Conservation (phyloP, 2,888 invertebrate species). For the Cistogaster globosa region DNA sequence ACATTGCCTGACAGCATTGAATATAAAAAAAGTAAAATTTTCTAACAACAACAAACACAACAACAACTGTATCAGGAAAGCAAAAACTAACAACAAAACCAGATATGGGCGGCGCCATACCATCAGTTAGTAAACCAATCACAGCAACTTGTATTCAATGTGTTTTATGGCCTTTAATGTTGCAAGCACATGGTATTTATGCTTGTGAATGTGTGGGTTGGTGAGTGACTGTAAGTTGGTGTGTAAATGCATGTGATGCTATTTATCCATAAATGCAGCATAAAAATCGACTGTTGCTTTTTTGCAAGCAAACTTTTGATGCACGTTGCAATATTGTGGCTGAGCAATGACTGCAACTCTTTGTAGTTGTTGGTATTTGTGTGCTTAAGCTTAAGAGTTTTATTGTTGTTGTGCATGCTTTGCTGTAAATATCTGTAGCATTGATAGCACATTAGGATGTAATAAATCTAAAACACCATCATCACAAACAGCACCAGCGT, state of each 20-base stretch:
- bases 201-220: neutral
- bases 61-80: constrained; percentile 47
- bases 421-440: constrained; percentile 65
- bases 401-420: constrained; percentile 33
- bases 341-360: constrained; percentile 50
- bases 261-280: constrained; percentile 72
- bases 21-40: constrained; percentile 45
- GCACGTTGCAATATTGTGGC: constrained; percentile 58
- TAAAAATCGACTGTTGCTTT: constrained; percentile 48
- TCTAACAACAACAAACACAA: constrained; percentile 47
- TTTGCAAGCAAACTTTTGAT: constrained; percentile 38
- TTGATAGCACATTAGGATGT: constrained; percentile 71
- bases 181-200: constrained; percentile 63
- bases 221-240: constrained; percentile 37
- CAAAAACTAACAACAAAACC: constrained; percentile 74
- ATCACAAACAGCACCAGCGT: constrained; percentile 46
- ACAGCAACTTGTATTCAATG: constrained; percentile 76
- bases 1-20: constrained; percentile 68
- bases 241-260: constrained; percentile 23
- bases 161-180: constrained; percentile 73
- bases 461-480: constrained; percentile 72
- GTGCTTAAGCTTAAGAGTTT: constrained; percentile 21
- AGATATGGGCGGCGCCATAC: constrained; percentile 83
- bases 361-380: constrained; percentile 33
- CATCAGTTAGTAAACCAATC: constrained; percentile 80